Conservation (phyloP, 1,140 invertebrate species). For the Zaprionus lachaisei region DNA sequence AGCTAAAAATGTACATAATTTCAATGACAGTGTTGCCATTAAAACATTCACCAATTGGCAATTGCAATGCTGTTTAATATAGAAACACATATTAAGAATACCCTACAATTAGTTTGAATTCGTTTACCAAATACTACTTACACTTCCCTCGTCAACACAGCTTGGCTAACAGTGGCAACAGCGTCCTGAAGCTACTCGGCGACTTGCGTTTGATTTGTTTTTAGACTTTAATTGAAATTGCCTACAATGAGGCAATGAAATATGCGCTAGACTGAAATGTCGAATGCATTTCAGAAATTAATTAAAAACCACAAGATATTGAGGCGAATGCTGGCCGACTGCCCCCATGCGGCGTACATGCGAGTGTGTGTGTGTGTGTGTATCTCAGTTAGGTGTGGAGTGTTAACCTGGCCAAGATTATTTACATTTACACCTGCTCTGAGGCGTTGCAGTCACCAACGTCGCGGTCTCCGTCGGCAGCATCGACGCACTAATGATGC, state of each 20-base stretch:
- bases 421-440: slow-evolving; percentile 77
- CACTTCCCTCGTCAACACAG: slow-evolving; percentile 2
- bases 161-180: slow-evolving; percentile 3
- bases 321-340: slow-evolving; percentile 23
- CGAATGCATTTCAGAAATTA: slow-evolving; percentile 57
- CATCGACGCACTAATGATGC: slow-evolving; percentile 69
- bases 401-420: slow-evolving; percentile 71
- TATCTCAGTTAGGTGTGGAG: slow-evolving; percentile 26
- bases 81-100: no score
- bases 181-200: slow-evolving; percentile 16
- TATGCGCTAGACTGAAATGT: slow-evolving; percentile 39
- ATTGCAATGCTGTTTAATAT: no score
- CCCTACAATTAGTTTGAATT: background rate
- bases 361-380: slow-evolving; percentile 18
- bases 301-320: slow-evolving; percentile 64
- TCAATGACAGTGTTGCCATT: no score
- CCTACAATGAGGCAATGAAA: slow-evolving; percentile 48
- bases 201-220: slow-evolving; percentile 26
- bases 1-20: no score
- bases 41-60: no score
- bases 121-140: background rate
- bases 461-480: slow-evolving; percentile 26
- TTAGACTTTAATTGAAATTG: slow-evolving; percentile 52
- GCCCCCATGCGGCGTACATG: slow-evolving; percentile 58
- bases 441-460: slow-evolving; percentile 29